Base-by-base conservation (phyloP, 2,797 vertebrate genomes). In the Takifugu rubripes region DNA sequence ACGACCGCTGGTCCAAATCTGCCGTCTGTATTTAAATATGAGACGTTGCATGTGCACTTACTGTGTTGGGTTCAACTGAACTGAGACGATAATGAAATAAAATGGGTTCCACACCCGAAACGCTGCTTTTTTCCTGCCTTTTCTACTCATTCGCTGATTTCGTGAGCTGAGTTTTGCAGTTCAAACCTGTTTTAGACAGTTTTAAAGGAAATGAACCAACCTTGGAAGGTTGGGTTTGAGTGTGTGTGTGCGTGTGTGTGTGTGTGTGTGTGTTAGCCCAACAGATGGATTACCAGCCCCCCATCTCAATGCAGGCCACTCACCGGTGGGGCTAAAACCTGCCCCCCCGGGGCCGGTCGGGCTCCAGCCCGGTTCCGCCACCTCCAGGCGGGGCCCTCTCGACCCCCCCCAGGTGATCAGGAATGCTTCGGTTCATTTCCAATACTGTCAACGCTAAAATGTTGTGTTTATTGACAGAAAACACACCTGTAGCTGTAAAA, bases 31-130 rank as follows among this genome's bases (percentile, higher is more conserved):
- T 86, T 89, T 87, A 79, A 82, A 87, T 81, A 87, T 83, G 75
- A 88, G 84, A 84, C 81, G 82, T 88, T 90, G 90, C 90, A 92
- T 92, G 89, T 90, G 82, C 87, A 88, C 83, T 87, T 73, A 86
- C 78, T 90, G 82, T 90, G 80, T 87, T 87, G 88, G 69, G 88
- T 86, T 87, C 82, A 87, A 85, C 73, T 88, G 74, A 84, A 87
- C 88, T 87, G 75, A 79, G 72, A 88, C 87, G 36, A 40, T 40
- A 40, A 3, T 40, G 61, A 89, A 91, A 90, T 91, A 89, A 92
- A 92, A 89, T 72, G 82, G 83, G 84, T 86, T 78, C 14, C 33
- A 81, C 72, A 68, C 81, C 85, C 72, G 73, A 80, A 87, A 79
- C 68, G 21, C 12, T 70, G 6, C 17, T 12, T 55, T 40, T 16